A percentile compares a stretch with the other conserved stretches of the same genome.
These are phyloP conservation scores for Yponomeuta cagnagella DNA, from an alignment of 2,888 invertebrate species.

Conservation along the genomic window DNA sequence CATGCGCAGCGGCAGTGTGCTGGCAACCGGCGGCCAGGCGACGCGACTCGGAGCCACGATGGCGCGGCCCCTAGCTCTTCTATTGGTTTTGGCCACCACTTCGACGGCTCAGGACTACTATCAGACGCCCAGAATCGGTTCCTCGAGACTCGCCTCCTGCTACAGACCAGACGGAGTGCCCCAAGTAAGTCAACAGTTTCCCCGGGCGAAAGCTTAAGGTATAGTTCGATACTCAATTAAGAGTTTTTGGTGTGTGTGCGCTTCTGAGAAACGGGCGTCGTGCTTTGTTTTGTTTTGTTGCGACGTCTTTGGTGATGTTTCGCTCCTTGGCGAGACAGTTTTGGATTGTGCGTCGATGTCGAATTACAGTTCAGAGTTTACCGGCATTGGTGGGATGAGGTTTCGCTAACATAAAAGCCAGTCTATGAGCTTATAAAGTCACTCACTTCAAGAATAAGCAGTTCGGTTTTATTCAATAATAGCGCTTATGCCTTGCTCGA, in stretches of 20 bases:
- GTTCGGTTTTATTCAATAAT: too few relatives aligned
- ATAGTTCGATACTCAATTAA: constrained; percentile 19
- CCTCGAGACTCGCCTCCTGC: constrained; percentile 58
- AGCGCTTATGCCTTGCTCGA: too few relatives aligned
- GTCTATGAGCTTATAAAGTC: too few relatives aligned
- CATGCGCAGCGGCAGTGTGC: constrained; percentile 49
- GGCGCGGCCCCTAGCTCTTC: constrained; percentile 45
- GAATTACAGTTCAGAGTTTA: background rate
- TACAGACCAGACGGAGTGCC: constrained; percentile 57
- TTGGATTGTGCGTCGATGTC: background rate
- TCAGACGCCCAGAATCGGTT: constrained; percentile 51
- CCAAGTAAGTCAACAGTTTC: constrained; percentile 43
- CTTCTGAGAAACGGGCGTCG: constrained; percentile 16
- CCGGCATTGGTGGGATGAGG: background rate
- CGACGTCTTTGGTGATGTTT: background rate
- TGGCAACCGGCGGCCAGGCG: constrained; percentile 40
- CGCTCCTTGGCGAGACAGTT: background rate
- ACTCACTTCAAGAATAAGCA: too few relatives aligned
- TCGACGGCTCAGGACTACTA: constrained; percentile 52
- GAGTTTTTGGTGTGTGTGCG: constrained; percentile 2
- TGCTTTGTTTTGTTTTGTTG: background rate
- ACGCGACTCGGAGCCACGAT: constrained; percentile 46
- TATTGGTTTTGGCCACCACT: constrained; percentile 40
- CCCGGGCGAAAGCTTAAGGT: background rate
- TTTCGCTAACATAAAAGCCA: too few relatives aligned